Evolutionary conservation across 2,888 invertebrate species (phyloP).

Genomic region (Alloscopus bannaensis): DNA sequence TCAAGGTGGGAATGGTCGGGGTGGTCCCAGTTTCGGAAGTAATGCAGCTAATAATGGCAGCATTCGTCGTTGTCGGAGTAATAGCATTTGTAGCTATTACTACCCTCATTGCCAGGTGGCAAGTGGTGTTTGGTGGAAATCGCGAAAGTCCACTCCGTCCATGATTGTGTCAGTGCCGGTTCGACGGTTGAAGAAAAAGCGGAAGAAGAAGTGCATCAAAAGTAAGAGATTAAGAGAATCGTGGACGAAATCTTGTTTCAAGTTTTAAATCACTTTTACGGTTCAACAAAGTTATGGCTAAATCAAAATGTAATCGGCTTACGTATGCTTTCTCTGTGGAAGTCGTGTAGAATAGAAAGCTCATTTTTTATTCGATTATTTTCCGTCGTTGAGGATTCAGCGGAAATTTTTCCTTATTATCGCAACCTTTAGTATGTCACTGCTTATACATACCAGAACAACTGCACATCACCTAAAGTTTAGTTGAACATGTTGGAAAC

Average conservation of each 20-base stretch:
- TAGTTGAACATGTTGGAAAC: no score
- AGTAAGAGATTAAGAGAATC: conserved; percentile 23
- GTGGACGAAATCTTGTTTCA: neutral
- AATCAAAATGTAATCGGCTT: no score
- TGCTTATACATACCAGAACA: no score
- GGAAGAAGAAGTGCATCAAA: conserved; percentile 44
- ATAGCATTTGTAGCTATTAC: conserved; percentile 13
- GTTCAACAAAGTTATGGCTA: no score
- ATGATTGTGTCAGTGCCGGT: conserved; percentile 54
- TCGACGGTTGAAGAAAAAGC: conserved; percentile 36
- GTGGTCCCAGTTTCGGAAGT: conserved; percentile 26
- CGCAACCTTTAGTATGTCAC: no score
- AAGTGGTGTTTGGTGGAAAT: conserved; percentile 45
- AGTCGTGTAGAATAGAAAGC: neutral
- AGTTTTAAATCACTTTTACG: neutral
- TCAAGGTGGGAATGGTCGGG: conserved; percentile 4
- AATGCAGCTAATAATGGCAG: conserved; percentile 21
- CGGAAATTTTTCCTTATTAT: neutral
- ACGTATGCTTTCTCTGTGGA: neutral
- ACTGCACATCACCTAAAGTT: no score
- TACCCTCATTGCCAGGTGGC: conserved; percentile 31
- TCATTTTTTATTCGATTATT: neutral
- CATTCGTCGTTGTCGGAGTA: conserved; percentile 4
- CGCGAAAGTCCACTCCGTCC: conserved; percentile 33
- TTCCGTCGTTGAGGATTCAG: neutral